These are phyloP conservation scores for Spatulosminthurus flaviceps DNA, from an alignment of 2,888 invertebrate genomes.

Conservation along the genomic window DNA sequence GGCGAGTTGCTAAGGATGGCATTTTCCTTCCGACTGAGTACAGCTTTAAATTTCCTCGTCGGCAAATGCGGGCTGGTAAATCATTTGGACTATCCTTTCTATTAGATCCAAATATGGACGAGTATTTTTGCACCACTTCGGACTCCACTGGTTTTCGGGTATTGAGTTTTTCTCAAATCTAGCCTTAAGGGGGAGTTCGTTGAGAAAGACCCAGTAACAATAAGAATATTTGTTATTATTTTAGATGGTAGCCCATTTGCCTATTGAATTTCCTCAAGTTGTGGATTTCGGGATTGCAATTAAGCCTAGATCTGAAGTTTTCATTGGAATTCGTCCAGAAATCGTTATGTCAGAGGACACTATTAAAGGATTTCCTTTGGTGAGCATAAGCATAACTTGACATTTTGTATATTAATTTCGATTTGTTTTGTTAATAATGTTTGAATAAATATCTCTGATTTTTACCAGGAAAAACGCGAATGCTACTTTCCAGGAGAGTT, in stretches of 20 bases:
- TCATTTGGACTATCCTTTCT: slow-evolving; percentile 54
- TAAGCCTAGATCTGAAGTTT: slow-evolving; percentile 51
- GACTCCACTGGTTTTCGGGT: slow-evolving; percentile 57
- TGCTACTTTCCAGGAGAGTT: slow-evolving; percentile 58
- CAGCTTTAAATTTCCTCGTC: slow-evolving; percentile 37
- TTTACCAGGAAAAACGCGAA: slow-evolving; percentile 55
- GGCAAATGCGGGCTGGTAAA: slow-evolving; percentile 52
- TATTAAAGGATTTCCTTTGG: slow-evolving; percentile 41
- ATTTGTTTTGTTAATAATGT: too few species aligned
- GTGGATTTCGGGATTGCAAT: slow-evolving; percentile 50
- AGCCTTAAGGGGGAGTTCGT: too few species aligned
- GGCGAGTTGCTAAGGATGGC: slow-evolving; percentile 50
- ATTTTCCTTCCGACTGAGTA: slow-evolving; percentile 40
- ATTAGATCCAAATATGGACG: slow-evolving; percentile 55
- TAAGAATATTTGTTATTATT: too few species aligned
- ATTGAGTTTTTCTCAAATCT: too few species aligned
- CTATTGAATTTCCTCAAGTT: slow-evolving; percentile 54
- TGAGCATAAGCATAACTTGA: background rate
- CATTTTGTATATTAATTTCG: background rate
- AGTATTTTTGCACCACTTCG: slow-evolving; percentile 57
- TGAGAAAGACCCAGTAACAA: too few species aligned
- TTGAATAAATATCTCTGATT: too few species aligned
- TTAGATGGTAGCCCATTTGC: slow-evolving; percentile 33
- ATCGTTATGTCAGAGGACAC: slow-evolving; percentile 51
- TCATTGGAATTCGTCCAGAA: slow-evolving; percentile 52